Percentiles rank a stretch among this genome's conserved stretches.
Evolutionary conservation across 2,888 invertebrate genomes (phyloP).

Genomic region (Eueremaeus valkanovi): DNA sequence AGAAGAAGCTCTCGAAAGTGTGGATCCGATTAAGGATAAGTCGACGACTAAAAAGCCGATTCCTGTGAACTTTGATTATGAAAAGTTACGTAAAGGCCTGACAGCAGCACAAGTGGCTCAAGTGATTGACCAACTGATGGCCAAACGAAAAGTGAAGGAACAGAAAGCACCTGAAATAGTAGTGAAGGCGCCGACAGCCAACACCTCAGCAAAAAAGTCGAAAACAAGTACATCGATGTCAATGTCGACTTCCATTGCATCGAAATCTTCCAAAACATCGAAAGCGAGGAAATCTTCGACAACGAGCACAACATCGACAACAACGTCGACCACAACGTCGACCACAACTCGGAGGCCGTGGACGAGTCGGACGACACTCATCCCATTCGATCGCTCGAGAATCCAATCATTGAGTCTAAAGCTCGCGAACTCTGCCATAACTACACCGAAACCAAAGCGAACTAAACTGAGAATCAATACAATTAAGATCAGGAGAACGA

Average conservation of each 20-base stretch:
- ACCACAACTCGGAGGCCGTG: background rate
- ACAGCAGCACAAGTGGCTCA: conserved; percentile 38
- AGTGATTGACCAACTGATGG: conserved; percentile 39
- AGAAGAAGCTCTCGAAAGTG: background rate
- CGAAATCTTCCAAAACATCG: background rate
- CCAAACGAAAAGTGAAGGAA: background rate
- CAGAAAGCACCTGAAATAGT: conserved; percentile 38
- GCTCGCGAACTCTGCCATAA: background rate
- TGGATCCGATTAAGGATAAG: background rate
- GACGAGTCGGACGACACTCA: background rate
- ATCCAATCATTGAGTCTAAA: conserved; percentile 24
- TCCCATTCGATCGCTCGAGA: background rate
- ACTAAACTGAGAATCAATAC: background rate
- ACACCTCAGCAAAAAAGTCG: background rate
- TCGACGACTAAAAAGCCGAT: conserved; percentile 7
- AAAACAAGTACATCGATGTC: no score
- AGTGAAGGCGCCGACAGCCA: conserved; percentile 38
- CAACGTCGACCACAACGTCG: conserved; percentile 1
- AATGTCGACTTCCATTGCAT: background rate
- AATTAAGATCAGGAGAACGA: conserved; percentile 19
- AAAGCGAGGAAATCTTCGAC: background rate
- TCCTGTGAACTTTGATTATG: conserved; percentile 6
- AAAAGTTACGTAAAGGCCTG: conserved; percentile 27
- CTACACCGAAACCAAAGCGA: conserved; percentile 7
- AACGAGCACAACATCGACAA: background rate